Base-by-base conservation (phyloP, 2,113 vertebrate genomes). In the Empidonax traillii region DNA sequence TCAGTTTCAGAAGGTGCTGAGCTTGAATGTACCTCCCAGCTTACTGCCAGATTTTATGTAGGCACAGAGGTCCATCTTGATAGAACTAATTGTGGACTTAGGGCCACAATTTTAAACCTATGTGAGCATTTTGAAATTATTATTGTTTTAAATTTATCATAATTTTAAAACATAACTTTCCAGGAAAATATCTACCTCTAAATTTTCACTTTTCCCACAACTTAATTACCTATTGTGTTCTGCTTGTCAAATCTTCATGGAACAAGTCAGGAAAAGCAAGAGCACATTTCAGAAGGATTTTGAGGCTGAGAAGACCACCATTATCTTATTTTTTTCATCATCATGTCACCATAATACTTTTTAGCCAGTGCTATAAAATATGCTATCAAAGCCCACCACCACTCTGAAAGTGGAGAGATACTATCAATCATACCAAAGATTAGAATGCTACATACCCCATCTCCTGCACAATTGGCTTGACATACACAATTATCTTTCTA, bases 391-490 rank as follows among this genome's bases (percentile, higher is more conserved):
- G 23, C 20, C 76, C 55, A 62, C 31, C 46, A 49, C 20, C 9
- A 12, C 14, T 73, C 31, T 7, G 51, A 55, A 87, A 91, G 21
- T 43, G 16, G 27, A 59, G 25, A 77, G 44, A n/a, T 65, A 63
- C 35, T 77, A 63, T 59, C 51, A 75, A 13, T 82, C 59, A 24
- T 44, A 49, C 72, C 44, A 56, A 22, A 44, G 28, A 24, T 77
- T 47, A 24, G 18, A n/a, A 22, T 67, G 30, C 33, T 72, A 53
- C 17, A 22, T 35, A 85, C 46, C 8, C 27, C 16, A 59, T 35
- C 39, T 78, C 51, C 51, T 62, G 12, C 58, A 94, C 76, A 76
- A 86, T 51, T 91, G 16, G 12, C 51, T 95, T 93, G 77, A 77
- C 37, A 59, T 15, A 21, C 27, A 55, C 33, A 68, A 46, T 72